Base-by-base conservation (phyloP, 2,113 vertebrate genomes). In the Chlamydotis undulata region DNA sequence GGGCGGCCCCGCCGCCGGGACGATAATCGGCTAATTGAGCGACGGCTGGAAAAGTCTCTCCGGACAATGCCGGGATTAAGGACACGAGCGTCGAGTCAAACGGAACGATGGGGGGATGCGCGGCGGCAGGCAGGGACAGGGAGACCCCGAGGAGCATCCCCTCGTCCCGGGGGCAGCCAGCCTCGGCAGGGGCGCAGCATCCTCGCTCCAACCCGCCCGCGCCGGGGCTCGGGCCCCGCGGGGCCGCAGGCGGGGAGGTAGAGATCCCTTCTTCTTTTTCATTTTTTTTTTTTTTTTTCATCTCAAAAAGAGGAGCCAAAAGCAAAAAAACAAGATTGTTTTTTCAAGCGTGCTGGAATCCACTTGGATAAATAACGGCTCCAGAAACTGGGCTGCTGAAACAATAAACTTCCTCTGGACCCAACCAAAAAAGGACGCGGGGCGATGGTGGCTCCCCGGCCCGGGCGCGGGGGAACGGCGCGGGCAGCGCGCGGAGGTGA, bases 291-390 rank as follows among this genome's bases (percentile, higher is more conserved):
- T 45, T 52, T 88, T 50, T 83, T 90, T 87, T 47, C 68, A 82
- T 93, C 95, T 90, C 85, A 55, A 87, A 93, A 97, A 83, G 67
- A 85, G 87, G 39, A 93, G 94, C 94, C 96, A 95, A 89, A 97
- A 95, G 29, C 0, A 39, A 84, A 91, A 94, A 94, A 91, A 71
- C 61, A 90, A 59, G 89, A 77, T 95, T 97, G 96, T 97, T 97
- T 97, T 97, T 94, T 93, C 97, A 97, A 97, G 97, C 70, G 17
- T 73, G 87, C 94, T 97, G 94, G 94, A 97, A 97, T 96, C 96
- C 94, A 95, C 95, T 97, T 97, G 97, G 95, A 97, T 97, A 97
- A 97, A 97, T 97, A 97, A 95, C 56, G 59, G 95, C 96, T 96
- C 94, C 96, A 97, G 97, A 95, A 97, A 94, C 83, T 19, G 87